phyloP scores from a whole-genome alignment of 2,113 vertebrate genomes.

The Tragelaphus imberbis region DNA sequence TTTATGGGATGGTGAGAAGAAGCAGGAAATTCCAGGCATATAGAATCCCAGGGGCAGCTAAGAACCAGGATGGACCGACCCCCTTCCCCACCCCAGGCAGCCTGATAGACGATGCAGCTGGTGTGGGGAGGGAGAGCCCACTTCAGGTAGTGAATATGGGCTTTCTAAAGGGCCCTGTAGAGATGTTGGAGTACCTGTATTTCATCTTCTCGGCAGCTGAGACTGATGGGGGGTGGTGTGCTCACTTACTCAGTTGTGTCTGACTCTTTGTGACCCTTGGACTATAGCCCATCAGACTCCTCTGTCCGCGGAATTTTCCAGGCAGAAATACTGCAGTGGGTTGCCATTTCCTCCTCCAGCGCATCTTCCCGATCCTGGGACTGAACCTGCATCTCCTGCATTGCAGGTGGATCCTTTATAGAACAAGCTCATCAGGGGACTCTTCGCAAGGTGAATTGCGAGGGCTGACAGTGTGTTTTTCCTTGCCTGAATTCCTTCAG shows the following conservation, averaged over 20 bases:
- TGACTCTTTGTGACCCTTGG: not conserved
- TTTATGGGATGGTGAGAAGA: not conserved
- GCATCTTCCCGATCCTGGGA: not conserved
- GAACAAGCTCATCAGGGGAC: not conserved
- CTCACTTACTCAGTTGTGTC: not conserved
- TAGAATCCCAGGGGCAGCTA: not conserved
- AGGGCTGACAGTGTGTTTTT: not conserved
- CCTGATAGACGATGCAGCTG: no score
- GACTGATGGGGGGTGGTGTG: not conserved
- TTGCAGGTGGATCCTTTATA: not conserved
- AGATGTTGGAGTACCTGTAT: not conserved
- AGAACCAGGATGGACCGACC: not conserved
- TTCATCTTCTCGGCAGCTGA: not conserved
- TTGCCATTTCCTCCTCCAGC: not conserved
- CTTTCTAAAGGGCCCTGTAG: not conserved
- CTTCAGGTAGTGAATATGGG: not conserved
- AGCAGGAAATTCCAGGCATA: not conserved
- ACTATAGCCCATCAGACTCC: not conserved
- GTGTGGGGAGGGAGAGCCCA: not conserved
- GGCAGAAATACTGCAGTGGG: not conserved
- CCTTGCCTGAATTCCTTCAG: not conserved
- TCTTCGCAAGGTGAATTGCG: not conserved
- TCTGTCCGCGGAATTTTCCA: not conserved
- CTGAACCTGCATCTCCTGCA: not conserved
- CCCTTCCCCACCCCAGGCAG: not conserved